Conservation (phyloP, 2,113 vertebrate genomes). For the Furnarius figulus region DNA sequence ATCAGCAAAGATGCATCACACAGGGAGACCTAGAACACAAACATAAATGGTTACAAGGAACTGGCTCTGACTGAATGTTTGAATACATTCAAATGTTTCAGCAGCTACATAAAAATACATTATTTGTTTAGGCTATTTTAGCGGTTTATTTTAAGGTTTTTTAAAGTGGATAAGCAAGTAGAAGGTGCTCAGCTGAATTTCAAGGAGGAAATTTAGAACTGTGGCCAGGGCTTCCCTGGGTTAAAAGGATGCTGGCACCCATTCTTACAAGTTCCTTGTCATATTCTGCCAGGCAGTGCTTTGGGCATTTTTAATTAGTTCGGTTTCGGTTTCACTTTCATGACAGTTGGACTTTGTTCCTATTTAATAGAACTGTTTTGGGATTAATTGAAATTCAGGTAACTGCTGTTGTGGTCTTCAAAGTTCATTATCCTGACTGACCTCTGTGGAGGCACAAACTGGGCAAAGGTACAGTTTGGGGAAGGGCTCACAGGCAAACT, state of each 20-base stretch:
- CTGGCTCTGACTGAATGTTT: neutral
- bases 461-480: neutral
- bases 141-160: neutral
- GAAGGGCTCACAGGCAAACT: rapidly evolving
- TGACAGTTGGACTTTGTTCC: neutral
- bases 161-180: neutral
- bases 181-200: neutral
- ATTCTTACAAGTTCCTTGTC: neutral
- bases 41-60: neutral
- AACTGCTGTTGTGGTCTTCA: rapidly evolving
- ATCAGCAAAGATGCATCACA: conserved; percentile 16
- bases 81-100: neutral
- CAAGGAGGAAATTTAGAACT: neutral
- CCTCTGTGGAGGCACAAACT: neutral
- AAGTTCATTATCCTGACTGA: neutral
- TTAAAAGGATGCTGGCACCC: rapidly evolving
- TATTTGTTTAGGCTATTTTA: neutral
- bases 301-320: neutral
- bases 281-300: neutral
- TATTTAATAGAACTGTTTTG: neutral
- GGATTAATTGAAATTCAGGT: neutral
- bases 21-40: neutral
- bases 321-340: neutral
- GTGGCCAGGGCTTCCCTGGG: neutral
- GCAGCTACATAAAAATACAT: neutral